These are phyloP conservation scores for Mus caroli DNA, from an alignment of 2,797 vertebrate species.

Conservation along the genomic window DNA sequence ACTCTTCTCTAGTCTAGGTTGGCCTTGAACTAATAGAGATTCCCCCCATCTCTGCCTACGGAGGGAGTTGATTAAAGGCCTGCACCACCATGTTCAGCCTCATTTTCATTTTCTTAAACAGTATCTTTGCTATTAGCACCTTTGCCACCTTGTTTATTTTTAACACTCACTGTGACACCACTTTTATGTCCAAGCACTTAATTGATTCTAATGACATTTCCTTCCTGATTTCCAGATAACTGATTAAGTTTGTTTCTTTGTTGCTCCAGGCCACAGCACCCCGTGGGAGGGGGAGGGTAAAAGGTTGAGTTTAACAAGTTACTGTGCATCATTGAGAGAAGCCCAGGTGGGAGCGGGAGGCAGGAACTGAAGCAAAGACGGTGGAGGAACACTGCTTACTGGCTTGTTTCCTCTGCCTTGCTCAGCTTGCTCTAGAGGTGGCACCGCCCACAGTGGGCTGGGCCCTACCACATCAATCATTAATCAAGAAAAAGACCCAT, in stretches of 20 bases:
- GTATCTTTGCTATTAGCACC: not conserved
- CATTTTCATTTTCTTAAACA: not conserved
- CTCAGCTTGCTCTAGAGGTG: not conserved
- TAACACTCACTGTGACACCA: not conserved
- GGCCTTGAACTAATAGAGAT: not conserved
- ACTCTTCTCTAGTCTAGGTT: not conserved
- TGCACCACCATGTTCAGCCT: not conserved
- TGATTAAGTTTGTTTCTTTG: not conserved
- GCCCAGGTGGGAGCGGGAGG: not conserved
- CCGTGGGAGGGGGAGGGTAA: fast-evolving
- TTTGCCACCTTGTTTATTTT: not conserved
- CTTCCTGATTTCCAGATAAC: not conserved
- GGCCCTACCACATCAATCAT: not conserved
- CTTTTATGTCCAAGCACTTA: not conserved
- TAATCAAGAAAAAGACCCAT: not conserved
- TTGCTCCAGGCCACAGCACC: not conserved
- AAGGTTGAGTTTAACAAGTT: not conserved
- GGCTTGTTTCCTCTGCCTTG: not conserved
- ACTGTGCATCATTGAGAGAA: not conserved
- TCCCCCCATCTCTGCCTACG: not conserved
- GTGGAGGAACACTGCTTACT: not conserved
- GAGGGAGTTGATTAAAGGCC: not conserved
- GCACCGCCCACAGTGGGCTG: not conserved
- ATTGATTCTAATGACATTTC: not conserved
- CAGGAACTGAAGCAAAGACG: not conserved